A percentile compares a stretch with the other conserved stretches of the same genome.
These are phyloP conservation scores for Lydus trimaculatus DNA, from an alignment of 2,888 invertebrate species.

Conservation along the genomic window DNA sequence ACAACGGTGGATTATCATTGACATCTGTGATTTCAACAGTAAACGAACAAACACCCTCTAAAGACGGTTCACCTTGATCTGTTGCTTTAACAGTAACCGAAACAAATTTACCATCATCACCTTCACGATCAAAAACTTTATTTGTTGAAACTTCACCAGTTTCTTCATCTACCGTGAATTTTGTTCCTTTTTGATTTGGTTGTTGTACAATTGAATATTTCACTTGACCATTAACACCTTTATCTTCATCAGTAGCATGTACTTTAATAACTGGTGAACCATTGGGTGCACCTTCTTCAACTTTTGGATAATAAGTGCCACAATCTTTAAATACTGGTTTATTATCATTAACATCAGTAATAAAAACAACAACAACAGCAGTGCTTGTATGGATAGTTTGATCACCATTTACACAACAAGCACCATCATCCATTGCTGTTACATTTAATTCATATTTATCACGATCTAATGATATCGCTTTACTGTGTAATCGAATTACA, in stretches of 20 bases:
- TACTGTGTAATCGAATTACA: slow-evolving; percentile 88
- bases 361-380: slow-evolving; percentile 94
- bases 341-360: slow-evolving; percentile 96
- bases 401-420: slow-evolving; percentile 92
- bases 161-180: slow-evolving; percentile 94
- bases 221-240: slow-evolving; percentile 94
- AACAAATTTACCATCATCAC: slow-evolving; percentile 95
- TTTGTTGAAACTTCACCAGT: slow-evolving; percentile 95
- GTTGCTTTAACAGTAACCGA: slow-evolving; percentile 97
- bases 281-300: slow-evolving; percentile 93
- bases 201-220: slow-evolving; percentile 98
- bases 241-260: slow-evolving; percentile 94
- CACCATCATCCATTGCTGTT: slow-evolving; percentile 96
- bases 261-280: slow-evolving; percentile 92
- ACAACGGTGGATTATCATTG: slow-evolving; percentile 95
- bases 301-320: slow-evolving; percentile 90
- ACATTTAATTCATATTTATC: slow-evolving; percentile 97
- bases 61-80: slow-evolving; percentile 96
- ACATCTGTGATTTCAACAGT: slow-evolving; percentile 98
- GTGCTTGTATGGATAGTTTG: slow-evolving; percentile 90
- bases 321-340: slow-evolving; percentile 97
- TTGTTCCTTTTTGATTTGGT: slow-evolving; percentile 93
- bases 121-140: slow-evolving; percentile 96
- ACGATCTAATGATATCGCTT: slow-evolving; percentile 85
- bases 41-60: slow-evolving; percentile 98